Percentiles rank a stretch among this genome's conserved stretches.
These are phyloP conservation scores for Aphaenogaster ashmeadi DNA, from an alignment of 1,140 invertebrate species.

Conservation along the genomic window DNA sequence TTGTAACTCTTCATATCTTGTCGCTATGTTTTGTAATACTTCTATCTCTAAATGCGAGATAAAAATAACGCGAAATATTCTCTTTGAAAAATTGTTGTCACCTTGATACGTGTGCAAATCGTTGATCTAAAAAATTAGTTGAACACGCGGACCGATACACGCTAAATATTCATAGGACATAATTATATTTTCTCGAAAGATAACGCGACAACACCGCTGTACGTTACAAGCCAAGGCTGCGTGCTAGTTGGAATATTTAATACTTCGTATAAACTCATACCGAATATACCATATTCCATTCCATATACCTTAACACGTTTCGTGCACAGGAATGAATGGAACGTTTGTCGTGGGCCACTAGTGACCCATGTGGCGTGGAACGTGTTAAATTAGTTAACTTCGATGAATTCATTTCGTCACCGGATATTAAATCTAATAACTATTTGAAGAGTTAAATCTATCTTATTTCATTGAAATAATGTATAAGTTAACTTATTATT, in stretches of 20 bases:
- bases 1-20: too few relatives aligned
- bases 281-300: neutral
- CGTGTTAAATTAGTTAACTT: neutral
- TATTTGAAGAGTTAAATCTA: neutral
- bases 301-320: neutral
- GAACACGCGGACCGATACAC: neutral
- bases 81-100: neutral
- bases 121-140: neutral
- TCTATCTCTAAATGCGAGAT: neutral
- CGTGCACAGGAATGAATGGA: too few relatives aligned
- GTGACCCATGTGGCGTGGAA: too few relatives aligned
- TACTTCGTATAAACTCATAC: neutral
- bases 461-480: neutral
- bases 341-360: too few relatives aligned
- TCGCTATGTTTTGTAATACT: neutral
- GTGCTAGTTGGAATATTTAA: neutral
- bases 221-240: neutral
- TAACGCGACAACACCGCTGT: neutral
- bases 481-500: neutral
- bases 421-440: neutral
- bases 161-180: neutral
- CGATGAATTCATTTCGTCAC: neutral
- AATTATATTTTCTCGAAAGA: neutral
- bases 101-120: neutral
- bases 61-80: neutral